Conservation (phyloP, 2,113 vertebrate species). For the Aegotheles bennettii region DNA sequence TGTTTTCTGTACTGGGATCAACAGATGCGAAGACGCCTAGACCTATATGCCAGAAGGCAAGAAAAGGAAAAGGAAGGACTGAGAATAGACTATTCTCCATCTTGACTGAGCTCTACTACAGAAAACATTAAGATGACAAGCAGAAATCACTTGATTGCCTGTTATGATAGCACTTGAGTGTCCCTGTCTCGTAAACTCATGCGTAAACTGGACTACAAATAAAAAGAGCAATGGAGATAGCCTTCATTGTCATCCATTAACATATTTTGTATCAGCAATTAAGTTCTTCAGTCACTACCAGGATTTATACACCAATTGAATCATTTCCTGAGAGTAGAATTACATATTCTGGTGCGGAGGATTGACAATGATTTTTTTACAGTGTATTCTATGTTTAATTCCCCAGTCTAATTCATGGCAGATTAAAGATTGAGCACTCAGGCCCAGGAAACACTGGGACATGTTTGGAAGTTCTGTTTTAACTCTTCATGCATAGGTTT, state of each 20-base stretch:
- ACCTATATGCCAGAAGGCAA: background rate
- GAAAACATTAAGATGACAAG: background rate
- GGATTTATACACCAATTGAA: background rate
- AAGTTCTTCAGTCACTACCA: background rate
- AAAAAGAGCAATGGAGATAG: background rate
- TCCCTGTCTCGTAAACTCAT: background rate
- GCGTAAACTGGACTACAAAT: background rate
- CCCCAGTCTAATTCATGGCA: background rate
- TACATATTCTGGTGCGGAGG: background rate
- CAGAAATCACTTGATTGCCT: background rate
- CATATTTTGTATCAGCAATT: background rate
- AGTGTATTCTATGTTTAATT: background rate
- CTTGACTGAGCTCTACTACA: background rate
- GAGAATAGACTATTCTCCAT: background rate
- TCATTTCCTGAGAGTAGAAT: background rate
- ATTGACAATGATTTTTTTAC: background rate
- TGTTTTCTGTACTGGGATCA: background rate
- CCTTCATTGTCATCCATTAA: background rate
- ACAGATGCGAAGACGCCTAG: background rate
- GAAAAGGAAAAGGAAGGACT: background rate
- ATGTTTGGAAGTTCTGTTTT: background rate
- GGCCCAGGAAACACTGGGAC: background rate
- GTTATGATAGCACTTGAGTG: background rate
- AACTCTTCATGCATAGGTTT: background rate
- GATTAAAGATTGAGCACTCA: background rate